Evolutionary conservation across 2,797 vertebrate genomes (phyloP), one percentile per base, ranked within the genome.

Genomic region (Craterocephalus amniculus): DNA sequence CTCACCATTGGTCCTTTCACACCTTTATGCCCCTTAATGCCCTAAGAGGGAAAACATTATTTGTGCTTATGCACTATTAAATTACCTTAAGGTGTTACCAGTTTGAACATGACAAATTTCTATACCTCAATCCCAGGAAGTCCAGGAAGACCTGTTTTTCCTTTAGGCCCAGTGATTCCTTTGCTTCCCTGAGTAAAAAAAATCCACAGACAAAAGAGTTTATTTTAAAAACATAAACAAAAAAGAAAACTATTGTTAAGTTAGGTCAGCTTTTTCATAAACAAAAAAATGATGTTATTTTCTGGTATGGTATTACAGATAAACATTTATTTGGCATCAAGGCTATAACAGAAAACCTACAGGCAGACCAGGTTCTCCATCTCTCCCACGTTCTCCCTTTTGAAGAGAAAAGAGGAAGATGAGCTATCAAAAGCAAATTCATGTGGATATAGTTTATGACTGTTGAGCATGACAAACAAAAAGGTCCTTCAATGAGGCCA

Each of bases 1-100:
- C 92, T 92, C 74, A 94, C 93, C 27, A 71, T 78, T 34, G 1
- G 57, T 74, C 92, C 92, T 83, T 74, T 89, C 1, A 0, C 1
- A 57, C 92, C 90, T 57, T 56, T 58, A 35, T 0, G 18, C 67
- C 93, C 91, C 13, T 32, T 20, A 2, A 0, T 24, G 27, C 89
- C 93, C 92, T 94, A 32, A 74, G 64, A 45, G 1, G 65, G 65
- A 45, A 16, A 74, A 34, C 2, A 78, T 26, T 2, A 45, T 55
- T 14, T 31, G 18, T n/a, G 1, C 7, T 10, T 49, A 4, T 22
- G 24, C 32, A 48, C 4, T 2, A 38, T 56, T 45, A 55, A 52
- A 57, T 1, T 2, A 4, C 63, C 13, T 13, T n/a, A 0, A 24
- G 10, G 4, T 12, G 13, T 11, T 49, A n/a, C 24, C 0, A 49